Conservation (phyloP, 2,113 vertebrate genomes). For the Clarias magur region DNA sequence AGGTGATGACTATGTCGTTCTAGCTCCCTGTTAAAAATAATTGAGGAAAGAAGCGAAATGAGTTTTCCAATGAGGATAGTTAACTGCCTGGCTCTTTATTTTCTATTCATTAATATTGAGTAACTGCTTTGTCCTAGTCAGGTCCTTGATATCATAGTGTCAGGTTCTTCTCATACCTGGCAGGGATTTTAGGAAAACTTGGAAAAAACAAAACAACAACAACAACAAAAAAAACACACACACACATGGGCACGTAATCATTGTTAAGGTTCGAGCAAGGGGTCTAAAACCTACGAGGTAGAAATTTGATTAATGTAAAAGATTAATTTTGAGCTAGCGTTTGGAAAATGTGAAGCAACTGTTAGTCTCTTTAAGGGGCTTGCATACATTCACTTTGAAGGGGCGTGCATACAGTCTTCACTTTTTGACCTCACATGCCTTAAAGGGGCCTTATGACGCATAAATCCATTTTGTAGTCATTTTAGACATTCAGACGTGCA, state of each 20-base stretch:
- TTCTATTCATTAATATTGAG: not conserved
- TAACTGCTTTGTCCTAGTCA: not conserved
- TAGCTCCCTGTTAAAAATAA: not conserved
- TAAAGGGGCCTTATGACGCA: too few species aligned
- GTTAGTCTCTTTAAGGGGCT: not conserved
- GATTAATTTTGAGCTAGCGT: not conserved
- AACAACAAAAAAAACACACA: too few species aligned
- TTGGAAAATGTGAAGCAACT: not conserved
- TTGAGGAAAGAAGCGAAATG: not conserved
- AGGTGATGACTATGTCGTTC: not conserved
- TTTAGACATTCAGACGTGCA: too few species aligned
- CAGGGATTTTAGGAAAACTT: not conserved
- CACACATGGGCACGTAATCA: not conserved
- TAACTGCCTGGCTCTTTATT: not conserved
- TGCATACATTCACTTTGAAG: too few species aligned
- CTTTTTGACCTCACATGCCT: too few species aligned
- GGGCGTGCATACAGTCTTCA: too few species aligned
- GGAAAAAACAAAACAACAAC: too few species aligned
- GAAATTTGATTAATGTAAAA: not conserved
- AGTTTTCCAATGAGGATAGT: not conserved
- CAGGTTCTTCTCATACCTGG: too few species aligned
- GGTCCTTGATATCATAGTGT: not conserved
- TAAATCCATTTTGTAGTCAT: too few species aligned
- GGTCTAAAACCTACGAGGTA: not conserved
- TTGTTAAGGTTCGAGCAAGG: not conserved